phyloP scores from a whole-genome alignment of 1,140 invertebrate species.

The Euwallacea fornicatus region DNA sequence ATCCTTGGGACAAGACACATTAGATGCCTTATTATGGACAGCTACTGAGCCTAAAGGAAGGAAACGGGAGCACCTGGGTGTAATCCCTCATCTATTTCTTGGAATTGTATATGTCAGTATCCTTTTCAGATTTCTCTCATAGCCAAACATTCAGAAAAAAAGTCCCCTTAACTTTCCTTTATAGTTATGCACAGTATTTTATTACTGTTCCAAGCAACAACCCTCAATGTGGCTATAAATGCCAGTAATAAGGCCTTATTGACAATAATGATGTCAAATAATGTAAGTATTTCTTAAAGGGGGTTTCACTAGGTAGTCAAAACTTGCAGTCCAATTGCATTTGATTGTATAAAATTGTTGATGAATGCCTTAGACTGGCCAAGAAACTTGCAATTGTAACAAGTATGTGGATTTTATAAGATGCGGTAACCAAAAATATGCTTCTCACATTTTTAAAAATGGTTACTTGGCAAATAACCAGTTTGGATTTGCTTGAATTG shows the following conservation, averaged over 20 bases:
- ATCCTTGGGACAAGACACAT: conserved; percentile 96
- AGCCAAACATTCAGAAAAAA: not conserved
- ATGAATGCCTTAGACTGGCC: too few species aligned
- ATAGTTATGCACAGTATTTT: conserved; percentile 87
- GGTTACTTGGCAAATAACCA: too few species aligned
- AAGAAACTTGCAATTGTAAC: too few species aligned
- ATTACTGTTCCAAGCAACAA: conserved; percentile 93
- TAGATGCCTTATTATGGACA: conserved; percentile 97
- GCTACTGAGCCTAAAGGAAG: conserved; percentile 88
- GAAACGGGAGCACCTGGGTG: conserved; percentile 81
- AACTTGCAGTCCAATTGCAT: not conserved
- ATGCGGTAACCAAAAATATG: too few species aligned
- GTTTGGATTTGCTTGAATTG: too few species aligned
- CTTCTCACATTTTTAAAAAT: too few species aligned
- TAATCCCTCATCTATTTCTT: conserved; percentile 85
- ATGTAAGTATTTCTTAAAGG: conserved; percentile 69
- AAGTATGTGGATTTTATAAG: too few species aligned
- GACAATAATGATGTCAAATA: conserved; percentile 99
- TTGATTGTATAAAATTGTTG: too few species aligned
- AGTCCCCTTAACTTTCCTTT: conserved; percentile 16
- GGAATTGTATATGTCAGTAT: conserved; percentile 93
- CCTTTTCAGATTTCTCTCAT: conserved; percentile 61
- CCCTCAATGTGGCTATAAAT: conserved; percentile 98
- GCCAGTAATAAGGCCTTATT: conserved; percentile 97
- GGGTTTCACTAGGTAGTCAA: conserved; percentile 7